phyloP scores from a whole-genome alignment of 2,888 invertebrate species.

The Orthosia cruda region DNA sequence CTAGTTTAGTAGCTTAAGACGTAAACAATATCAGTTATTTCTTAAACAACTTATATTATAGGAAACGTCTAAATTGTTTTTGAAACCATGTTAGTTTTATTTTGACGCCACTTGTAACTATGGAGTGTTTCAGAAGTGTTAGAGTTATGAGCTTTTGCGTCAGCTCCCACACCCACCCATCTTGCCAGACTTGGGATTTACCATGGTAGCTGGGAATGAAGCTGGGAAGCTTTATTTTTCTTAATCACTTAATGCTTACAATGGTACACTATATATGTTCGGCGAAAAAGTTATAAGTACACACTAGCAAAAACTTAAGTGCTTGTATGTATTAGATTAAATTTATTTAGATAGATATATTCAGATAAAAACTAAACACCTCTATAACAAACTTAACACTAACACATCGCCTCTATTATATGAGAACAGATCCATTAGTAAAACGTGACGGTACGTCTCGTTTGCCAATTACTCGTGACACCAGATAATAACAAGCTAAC shows the following conservation, averaged over 20 bases:
- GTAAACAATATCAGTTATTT: conserved; percentile 58
- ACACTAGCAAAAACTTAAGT: not conserved
- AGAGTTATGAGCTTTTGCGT: not conserved
- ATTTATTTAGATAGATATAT: too few species aligned
- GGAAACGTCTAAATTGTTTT: conserved; percentile 33
- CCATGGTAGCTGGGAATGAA: not conserved
- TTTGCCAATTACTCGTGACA: conserved; percentile 78
- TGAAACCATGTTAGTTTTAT: conserved; percentile 24
- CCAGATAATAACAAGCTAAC: conserved; percentile 76
- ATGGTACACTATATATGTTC: not conserved
- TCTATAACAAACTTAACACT: conserved; percentile 5
- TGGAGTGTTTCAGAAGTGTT: not conserved
- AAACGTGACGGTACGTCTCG: conserved; percentile 74
- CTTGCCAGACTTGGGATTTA: not conserved
- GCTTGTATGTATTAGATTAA: too few species aligned
- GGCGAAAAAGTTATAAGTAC: not conserved
- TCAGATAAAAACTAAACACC: conserved; percentile 1
- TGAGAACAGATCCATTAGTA: conserved; percentile 60
- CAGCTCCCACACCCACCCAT: not conserved
- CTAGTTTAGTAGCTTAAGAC: conserved; percentile 65
- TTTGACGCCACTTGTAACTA: conserved; percentile 16
- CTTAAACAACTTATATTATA: conserved; percentile 33
- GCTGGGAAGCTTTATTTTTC: not conserved
- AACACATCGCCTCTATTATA: conserved; percentile 31
- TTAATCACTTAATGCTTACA: not conserved